Evolutionary conservation across 64 coral and sea anemone species (phyloP).

Genomic region (Stichodactyla helianthus): DNA sequence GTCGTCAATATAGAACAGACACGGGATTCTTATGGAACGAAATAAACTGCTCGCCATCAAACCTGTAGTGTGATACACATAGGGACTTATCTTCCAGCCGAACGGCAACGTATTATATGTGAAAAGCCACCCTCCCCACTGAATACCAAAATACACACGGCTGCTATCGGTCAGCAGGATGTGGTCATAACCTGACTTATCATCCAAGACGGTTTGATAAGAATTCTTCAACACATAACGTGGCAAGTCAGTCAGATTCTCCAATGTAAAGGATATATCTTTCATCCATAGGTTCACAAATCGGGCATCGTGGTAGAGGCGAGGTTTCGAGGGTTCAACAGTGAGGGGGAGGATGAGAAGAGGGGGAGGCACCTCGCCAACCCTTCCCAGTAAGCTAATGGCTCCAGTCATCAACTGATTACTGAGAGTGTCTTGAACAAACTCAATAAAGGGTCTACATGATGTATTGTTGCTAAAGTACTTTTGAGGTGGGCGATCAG

Average conservation of each 20-base stretch:
- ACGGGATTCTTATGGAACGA: conserved; percentile 25
- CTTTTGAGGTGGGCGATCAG: background rate
- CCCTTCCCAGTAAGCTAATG: no score
- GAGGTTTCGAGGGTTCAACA: background rate
- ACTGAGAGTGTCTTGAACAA: conserved; percentile 8
- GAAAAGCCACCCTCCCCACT: conserved; percentile 1
- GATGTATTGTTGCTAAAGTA: background rate
- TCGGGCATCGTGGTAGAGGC: conserved; percentile 23
- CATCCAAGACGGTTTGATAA: conserved; percentile 8
- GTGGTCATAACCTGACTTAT: background rate
- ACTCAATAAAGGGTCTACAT: conserved; percentile 13
- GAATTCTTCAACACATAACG: conserved; percentile 15
- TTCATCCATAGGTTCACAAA: conserved; percentile 38
- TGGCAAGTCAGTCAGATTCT: background rate
- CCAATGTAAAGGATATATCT: conserved; percentile 19
- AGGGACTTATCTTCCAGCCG: background rate
- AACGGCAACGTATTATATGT: background rate
- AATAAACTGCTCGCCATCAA: conserved; percentile 20
- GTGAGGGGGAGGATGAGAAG: background rate
- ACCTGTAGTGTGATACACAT: conserved; percentile 1
- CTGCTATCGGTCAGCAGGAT: background rate
- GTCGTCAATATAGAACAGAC: conserved; percentile 55
- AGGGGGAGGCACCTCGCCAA: no score
- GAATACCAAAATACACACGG: background rate
- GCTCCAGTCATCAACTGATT: background rate